Evolutionary conservation across 2,888 invertebrate genomes (phyloP).

Genomic region (Eupithecia dodoneata): DNA sequence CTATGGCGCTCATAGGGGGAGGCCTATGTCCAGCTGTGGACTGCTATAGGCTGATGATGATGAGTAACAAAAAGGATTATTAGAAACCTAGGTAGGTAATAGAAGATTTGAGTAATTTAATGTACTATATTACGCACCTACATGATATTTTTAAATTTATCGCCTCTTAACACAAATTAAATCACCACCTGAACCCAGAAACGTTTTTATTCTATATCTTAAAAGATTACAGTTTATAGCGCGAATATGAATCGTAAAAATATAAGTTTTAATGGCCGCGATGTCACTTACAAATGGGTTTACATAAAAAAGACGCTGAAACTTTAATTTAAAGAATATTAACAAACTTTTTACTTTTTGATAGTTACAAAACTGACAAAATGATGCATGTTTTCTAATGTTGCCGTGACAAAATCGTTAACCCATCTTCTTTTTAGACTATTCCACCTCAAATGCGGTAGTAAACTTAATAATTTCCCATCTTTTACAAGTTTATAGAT

Average conservation of each 20-base stretch:
- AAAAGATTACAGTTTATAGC: constrained; percentile 40
- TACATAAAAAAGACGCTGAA: constrained; percentile 34
- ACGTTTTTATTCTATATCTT: constrained; percentile 27
- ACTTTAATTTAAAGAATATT: constrained; percentile 28
- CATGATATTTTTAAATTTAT: not conserved
- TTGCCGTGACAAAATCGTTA: constrained; percentile 16
- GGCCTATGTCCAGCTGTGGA: too few relatives aligned
- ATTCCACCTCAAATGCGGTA: constrained; percentile 17
- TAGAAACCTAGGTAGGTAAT: not conserved
- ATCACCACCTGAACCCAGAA: not conserved
- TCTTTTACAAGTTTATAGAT: constrained; percentile 1
- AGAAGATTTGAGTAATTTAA: not conserved
- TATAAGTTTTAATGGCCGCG: constrained; percentile 30
- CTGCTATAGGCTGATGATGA: too few relatives aligned
- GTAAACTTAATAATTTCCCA: constrained; percentile 18
- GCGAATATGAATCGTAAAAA: constrained; percentile 32
- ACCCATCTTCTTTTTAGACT: constrained; percentile 2
- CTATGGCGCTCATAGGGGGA: too few relatives aligned
- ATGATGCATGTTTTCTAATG: constrained; percentile 13
- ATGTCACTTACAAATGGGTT: constrained; percentile 41
- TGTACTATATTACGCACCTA: not conserved
- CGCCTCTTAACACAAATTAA: not conserved
- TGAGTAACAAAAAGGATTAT: too few relatives aligned
- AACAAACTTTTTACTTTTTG: constrained; percentile 16
- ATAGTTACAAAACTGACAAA: constrained; percentile 24